Base-by-base conservation (phyloP, 2,113 vertebrate species). In the Haemorhous mexicanus region DNA sequence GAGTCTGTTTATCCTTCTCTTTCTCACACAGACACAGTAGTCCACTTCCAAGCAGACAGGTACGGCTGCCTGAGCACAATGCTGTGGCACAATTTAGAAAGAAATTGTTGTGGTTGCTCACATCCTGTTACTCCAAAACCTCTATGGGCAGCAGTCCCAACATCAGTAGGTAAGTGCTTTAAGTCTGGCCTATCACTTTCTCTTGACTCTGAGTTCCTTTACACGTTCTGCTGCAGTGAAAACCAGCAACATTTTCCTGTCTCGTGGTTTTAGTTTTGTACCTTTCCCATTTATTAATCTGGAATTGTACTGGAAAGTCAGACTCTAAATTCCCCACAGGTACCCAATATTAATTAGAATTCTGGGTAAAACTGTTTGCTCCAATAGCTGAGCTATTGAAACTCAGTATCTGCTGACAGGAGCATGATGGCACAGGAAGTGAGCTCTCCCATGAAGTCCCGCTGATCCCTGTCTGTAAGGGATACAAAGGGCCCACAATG, bases 41-140 rank as follows among this genome's bases (percentile, higher is more conserved):
- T 16, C 59, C 33, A 27, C 7, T 56, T 76, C 67, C 78, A 89
- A 74, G 68, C 55, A 70, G 68, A 52, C 26, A 78, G 52, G 56
- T 43, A 55, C 9, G 44, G 53, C 58, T 80, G 50, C 35, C 61
- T 32, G 30, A 33, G 52, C 49, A 62, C 41, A 58, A 21, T 3
- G 6, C 1, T 80, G 44, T 39, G 0, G 0, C 24, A 63, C 0
- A 15, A 55, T 28, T 69, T 35, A 88, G 77, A 41, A 79, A 67
- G 47, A 80, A 74, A 82, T 32, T 19, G 56, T 35, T 0, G 0
- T 30, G 4, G 52, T n/a, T 84, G 63, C 55, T 92, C 37, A 21
- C 14, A 39, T 56, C 59, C 46, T 66, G 28, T 53, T 68, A 56
- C 39, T 64, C 63, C 62, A 76, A 76, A 78, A 59, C 30, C 24